Conservation (phyloP, 2,888 invertebrate species). For the Hartigia nigra region DNA sequence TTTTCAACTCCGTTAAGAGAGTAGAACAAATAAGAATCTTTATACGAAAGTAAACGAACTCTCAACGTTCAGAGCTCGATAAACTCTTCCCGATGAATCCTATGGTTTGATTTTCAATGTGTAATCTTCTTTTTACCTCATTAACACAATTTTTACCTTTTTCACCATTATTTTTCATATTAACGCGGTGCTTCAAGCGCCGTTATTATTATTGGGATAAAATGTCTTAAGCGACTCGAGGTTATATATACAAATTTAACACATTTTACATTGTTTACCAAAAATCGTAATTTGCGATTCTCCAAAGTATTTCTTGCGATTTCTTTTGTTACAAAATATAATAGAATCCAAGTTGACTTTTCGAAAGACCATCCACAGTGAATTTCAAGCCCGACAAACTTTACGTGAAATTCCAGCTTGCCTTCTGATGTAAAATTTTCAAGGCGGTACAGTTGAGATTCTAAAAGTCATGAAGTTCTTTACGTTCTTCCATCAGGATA, state of each 20-base stretch:
- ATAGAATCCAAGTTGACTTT: background rate
- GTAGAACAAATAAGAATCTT: background rate
- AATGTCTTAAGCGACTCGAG: background rate
- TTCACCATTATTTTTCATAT: background rate
- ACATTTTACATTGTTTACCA: background rate
- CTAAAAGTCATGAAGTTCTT: background rate
- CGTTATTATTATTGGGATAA: background rate
- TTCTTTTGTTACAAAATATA: background rate
- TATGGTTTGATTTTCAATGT: background rate
- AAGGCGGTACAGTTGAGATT: background rate
- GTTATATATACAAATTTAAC: background rate
- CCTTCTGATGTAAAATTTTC: background rate
- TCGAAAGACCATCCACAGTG: background rate
- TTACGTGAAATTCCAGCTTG: background rate
- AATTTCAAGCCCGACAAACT: background rate
- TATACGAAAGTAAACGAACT: background rate
- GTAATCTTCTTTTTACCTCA: background rate
- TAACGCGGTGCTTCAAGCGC: too few relatives aligned
- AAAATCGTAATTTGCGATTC: background rate
- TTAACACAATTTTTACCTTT: background rate
- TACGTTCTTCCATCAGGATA: background rate
- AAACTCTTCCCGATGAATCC: background rate
- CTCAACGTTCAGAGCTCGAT: background rate
- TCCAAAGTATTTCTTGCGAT: background rate
- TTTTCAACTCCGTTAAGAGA: background rate